Conservation (phyloP, 2,888 invertebrate genomes). For the Sepioteuthis lessoniana region DNA sequence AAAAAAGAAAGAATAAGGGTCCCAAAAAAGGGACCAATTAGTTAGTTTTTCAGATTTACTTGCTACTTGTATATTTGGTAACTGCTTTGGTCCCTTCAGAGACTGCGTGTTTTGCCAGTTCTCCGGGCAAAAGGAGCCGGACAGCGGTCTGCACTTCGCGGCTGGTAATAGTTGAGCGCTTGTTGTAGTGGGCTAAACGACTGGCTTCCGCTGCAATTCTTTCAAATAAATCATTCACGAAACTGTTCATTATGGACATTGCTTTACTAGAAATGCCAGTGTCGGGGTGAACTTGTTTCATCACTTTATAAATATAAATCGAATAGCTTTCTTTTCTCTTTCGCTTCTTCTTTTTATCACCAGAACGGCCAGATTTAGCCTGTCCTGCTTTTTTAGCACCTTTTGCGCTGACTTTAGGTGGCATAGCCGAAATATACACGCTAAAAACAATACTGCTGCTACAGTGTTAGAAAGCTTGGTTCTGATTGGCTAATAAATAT, state of each 20-base stretch:
- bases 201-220: no score
- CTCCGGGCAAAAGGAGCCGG: no score
- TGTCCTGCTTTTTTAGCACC: slow-evolving; percentile 64
- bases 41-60: slow-evolving; percentile 51
- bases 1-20: no score
- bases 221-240: slow-evolving; percentile 72
- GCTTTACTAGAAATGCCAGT: slow-evolving; percentile 64
- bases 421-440: not conserved
- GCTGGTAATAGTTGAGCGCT: no score
- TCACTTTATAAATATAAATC: slow-evolving; percentile 67
- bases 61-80: slow-evolving; percentile 67
- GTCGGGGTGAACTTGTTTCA: slow-evolving; percentile 71
- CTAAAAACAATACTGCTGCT: no score
- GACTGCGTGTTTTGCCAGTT: no score
- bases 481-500: no score
- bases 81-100: no score
- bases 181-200: no score
- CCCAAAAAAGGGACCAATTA: no score
- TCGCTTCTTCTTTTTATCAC: slow-evolving; percentile 65
- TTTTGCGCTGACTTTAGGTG: slow-evolving; percentile 50
- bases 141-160: no score
- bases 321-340: slow-evolving; percentile 64
- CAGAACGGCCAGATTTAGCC: slow-evolving; percentile 60
- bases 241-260: slow-evolving; percentile 65
- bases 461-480: no score